phyloP scores from a whole-genome alignment of 2,888 invertebrate genomes.

The Megalurothrips usitatus region DNA sequence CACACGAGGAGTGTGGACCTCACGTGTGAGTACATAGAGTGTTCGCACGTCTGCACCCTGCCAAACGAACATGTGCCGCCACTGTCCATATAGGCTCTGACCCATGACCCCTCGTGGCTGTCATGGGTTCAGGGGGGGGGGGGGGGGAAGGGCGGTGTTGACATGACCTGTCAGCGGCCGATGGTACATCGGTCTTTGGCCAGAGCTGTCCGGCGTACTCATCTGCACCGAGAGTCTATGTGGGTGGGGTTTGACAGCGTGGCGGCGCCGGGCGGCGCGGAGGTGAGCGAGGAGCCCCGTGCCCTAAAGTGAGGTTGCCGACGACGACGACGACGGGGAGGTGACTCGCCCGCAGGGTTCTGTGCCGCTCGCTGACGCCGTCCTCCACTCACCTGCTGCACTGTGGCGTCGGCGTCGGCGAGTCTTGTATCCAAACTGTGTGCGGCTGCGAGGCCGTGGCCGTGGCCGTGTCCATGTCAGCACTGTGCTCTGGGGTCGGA shows the following conservation, averaged over 20 bases:
- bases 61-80: too few relatives aligned
- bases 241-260: too few relatives aligned
- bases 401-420: background rate
- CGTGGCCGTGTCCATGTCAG: background rate
- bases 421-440: background rate
- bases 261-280: background rate
- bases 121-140: background rate
- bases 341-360: too few relatives aligned
- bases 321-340: too few relatives aligned
- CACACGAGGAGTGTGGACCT: too few relatives aligned
- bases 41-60: too few relatives aligned
- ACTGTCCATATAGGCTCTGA: too few relatives aligned
- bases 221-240: background rate
- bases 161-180: background rate
- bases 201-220: background rate
- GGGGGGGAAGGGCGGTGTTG: background rate
- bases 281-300: background rate
- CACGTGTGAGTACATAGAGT: too few relatives aligned
- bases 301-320: too few relatives aligned
- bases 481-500: background rate
- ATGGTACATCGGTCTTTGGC: background rate
- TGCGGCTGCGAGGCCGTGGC: background rate
- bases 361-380: too few relatives aligned
- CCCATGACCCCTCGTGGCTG: background rate
- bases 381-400: background rate